A percentile compares a stretch with the other conserved stretches of the same genome.
Evolutionary conservation across 1,140 invertebrate species (phyloP).

Genomic region (Brachystomella parvula): DNA sequence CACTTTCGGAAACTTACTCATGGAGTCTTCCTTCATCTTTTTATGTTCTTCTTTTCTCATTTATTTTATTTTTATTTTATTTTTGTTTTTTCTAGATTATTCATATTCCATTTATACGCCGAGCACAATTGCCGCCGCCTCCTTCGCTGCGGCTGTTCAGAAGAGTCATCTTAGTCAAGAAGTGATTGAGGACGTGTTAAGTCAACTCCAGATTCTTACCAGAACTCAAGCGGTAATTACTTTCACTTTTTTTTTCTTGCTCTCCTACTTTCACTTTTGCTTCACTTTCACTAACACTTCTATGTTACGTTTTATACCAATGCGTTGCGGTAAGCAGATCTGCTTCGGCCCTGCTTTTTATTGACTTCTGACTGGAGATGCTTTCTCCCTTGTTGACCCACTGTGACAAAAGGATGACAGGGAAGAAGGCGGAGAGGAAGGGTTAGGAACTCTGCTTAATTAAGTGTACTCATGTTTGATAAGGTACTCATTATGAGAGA

Average conservation of each 20-base stretch:
- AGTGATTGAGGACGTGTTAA: background rate
- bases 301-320: background rate
- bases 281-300: background rate
- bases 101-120: background rate
- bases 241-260: background rate
- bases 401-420: too few species aligned
- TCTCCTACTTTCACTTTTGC: background rate
- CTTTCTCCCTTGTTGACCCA: background rate
- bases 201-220: background rate
- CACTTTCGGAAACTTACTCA: too few species aligned
- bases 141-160: background rate
- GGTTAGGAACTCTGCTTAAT: too few species aligned
- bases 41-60: background rate
- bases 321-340: background rate
- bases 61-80: background rate
- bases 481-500: background rate
- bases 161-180: background rate
- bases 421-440: background rate
- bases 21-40: too few species aligned
- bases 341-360: too few species aligned
- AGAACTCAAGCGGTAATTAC: background rate
- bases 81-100: background rate
- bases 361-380: too few species aligned
- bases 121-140: background rate
- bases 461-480: background rate